These are phyloP conservation scores for Heterocephalus glaber DNA, from an alignment of 2,113 vertebrate genomes.

Conservation along the genomic window DNA sequence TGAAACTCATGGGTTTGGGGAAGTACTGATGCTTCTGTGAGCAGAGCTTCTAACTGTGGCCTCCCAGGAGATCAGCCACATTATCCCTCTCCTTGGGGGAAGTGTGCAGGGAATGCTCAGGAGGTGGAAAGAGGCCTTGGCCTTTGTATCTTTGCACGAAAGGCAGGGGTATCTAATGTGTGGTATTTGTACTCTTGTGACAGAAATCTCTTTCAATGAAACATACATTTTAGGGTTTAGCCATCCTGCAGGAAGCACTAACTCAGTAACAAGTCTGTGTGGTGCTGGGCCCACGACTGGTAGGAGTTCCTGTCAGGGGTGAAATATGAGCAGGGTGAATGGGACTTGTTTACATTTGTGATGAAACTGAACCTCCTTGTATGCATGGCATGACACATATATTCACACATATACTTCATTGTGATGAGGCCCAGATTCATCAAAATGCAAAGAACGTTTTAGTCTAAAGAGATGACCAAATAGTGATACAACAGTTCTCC, in stretches of 20 bases:
- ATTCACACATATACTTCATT: neutral
- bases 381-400: accelerated
- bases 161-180: neutral
- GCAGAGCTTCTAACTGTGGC: neutral
- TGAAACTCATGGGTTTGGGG: neutral
- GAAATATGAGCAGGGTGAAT: neutral
- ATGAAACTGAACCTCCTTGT: neutral
- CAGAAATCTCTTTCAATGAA: neutral
- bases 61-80: accelerated
- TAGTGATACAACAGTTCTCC: neutral
- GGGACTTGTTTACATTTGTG: neutral
- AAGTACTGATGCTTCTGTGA: neutral
- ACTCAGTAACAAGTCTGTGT: neutral
- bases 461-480: neutral
- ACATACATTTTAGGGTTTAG: constrained; percentile 22
- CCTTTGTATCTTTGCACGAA: neutral
- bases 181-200: neutral
- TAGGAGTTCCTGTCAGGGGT: neutral
- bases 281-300: neutral
- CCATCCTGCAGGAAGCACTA: constrained; percentile 56
- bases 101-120: neutral
- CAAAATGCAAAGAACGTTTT: neutral
- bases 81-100: neutral
- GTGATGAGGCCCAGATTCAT: neutral
- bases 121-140: neutral